phyloP scores from a whole-genome alignment of 2,113 vertebrate species.

The Corythornis madagascariensis region DNA sequence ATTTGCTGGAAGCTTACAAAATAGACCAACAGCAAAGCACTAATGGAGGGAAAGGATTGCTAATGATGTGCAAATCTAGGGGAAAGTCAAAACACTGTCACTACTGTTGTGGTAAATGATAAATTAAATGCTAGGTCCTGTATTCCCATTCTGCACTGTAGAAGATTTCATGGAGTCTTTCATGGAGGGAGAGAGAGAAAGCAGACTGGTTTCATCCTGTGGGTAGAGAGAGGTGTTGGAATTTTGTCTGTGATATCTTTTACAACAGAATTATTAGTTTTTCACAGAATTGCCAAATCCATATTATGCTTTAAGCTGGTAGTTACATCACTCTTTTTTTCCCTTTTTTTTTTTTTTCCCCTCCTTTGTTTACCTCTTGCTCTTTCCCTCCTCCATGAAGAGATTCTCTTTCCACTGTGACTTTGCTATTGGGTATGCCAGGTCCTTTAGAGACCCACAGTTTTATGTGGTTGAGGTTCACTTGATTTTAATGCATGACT shows the following conservation, averaged over 20 bases:
- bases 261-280: not conserved
- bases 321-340: not conserved
- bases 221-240: not conserved
- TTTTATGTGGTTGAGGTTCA: not conserved
- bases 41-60: not conserved
- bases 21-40: not conserved
- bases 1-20: conserved; percentile 1
- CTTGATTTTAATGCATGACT: not conserved
- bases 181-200: not conserved
- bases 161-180: too few species aligned
- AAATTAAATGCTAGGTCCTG: not conserved
- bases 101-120: not conserved
- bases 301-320: not conserved
- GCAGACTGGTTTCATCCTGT: not conserved
- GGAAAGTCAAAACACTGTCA: not conserved
- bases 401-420: not conserved
- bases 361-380: not conserved
- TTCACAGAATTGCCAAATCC: not conserved
- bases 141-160: not conserved
- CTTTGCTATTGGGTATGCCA: not conserved
- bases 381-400: not conserved
- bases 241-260: not conserved
- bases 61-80: not conserved
- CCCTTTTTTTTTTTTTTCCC: not conserved
- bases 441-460: not conserved